phyloP scores from a whole-genome alignment of 2,888 invertebrate species.

The Drosophila mimica region DNA sequence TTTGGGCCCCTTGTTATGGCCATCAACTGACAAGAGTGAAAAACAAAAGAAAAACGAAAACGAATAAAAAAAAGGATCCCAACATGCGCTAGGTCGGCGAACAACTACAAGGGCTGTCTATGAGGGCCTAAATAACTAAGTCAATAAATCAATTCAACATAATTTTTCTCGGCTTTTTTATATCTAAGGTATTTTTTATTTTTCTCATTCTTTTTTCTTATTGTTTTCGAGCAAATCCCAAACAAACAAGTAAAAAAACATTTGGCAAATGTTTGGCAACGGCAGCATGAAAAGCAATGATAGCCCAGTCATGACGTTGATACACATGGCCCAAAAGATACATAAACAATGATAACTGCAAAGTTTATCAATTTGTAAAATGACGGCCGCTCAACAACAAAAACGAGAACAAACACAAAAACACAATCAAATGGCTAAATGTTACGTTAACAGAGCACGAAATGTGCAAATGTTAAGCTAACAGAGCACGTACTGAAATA shows the following conservation, averaged over 20 bases:
- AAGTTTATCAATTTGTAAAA: conserved; percentile 80
- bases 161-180: conserved; percentile 68
- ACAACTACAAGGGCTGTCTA: conserved; percentile 54
- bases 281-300: conserved; percentile 45
- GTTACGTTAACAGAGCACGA: background rate
- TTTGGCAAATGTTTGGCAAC: conserved; percentile 56
- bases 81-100: conserved; percentile 12
- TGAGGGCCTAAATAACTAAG: conserved; percentile 76
- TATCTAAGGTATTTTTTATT: conserved; percentile 30
- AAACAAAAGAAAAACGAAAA: conserved; percentile 33
- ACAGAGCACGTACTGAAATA: conserved; percentile 17
- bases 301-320: conserved; percentile 49
- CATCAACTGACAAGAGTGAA: conserved; percentile 49
- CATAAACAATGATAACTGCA: conserved; percentile 77
- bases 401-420: conserved; percentile 5
- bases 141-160: conserved; percentile 81
- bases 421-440: background rate
- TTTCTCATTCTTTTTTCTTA: conserved; percentile 19
- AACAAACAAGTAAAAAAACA: conserved; percentile 64
- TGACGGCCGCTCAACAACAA: conserved; percentile 48
- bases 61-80: conserved; percentile 40
- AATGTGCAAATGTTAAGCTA: conserved; percentile 12
- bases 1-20: conserved; percentile 59
- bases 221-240: conserved; percentile 64
- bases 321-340: conserved; percentile 60